Conservation (phyloP, 2,888 invertebrate genomes). For the Horisme vitalbata region DNA sequence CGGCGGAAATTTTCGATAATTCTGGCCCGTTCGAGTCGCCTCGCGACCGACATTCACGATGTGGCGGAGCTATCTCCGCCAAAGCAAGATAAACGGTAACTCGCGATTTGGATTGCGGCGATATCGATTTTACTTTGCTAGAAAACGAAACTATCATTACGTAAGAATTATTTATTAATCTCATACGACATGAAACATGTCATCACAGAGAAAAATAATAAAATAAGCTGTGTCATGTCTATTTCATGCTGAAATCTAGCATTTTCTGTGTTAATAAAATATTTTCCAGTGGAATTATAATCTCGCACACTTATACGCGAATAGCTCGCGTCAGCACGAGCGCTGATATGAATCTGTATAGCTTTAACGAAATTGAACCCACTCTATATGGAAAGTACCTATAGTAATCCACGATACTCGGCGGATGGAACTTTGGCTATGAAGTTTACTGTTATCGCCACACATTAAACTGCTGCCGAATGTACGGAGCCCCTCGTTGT, state of each 20-base stretch:
- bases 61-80: slow-evolving; percentile 42
- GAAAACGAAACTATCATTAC: neutral
- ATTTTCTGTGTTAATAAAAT: slow-evolving; percentile 29
- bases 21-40: slow-evolving; percentile 42
- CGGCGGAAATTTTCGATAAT: slow-evolving; percentile 63
- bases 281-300: slow-evolving; percentile 40
- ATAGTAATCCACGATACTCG: slow-evolving; percentile 68
- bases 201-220: neutral
- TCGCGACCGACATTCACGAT: slow-evolving; percentile 32
- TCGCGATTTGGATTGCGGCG: slow-evolving; percentile 17
- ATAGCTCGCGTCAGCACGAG: slow-evolving; percentile 44
- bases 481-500: slow-evolving; percentile 62
- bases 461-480: slow-evolving; percentile 72
- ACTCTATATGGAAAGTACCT: slow-evolving; percentile 64
- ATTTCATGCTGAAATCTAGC: slow-evolving; percentile 16
- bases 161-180: neutral
- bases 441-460: slow-evolving; percentile 78
- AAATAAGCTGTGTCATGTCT: neutral
- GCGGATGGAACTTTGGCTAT: slow-evolving; percentile 71
- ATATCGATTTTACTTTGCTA: slow-evolving; percentile 18
- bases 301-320: slow-evolving; percentile 39
- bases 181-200: neutral
- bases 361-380: slow-evolving; percentile 68
- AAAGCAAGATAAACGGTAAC: slow-evolving; percentile 27
- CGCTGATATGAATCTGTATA: slow-evolving; percentile 63